Evolutionary conservation across 2,888 invertebrate genomes (phyloP).

Genomic region (Cryptocephalus primarius): DNA sequence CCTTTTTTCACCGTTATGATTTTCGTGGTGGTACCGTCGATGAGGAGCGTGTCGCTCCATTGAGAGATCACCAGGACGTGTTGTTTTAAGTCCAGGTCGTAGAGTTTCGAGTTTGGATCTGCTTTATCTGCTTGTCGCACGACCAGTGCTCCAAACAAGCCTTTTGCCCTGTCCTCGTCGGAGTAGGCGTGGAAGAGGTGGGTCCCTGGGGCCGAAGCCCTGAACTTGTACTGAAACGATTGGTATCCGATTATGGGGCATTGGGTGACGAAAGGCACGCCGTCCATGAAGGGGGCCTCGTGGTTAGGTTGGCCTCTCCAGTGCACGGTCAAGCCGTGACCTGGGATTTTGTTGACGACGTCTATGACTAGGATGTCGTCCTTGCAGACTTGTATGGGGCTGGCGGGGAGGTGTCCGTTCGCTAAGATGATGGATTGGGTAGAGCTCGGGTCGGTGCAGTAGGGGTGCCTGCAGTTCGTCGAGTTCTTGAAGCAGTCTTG

Average conservation of each 20-base stretch:
- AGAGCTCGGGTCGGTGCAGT: slow-evolving; percentile 55
- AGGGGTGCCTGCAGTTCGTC: slow-evolving; percentile 47
- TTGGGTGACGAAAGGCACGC: slow-evolving; percentile 66
- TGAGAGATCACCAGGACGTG: slow-evolving; percentile 61
- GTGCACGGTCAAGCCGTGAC: slow-evolving; percentile 58
- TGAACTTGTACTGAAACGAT: slow-evolving; percentile 60
- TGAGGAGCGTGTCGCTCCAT: slow-evolving; percentile 48
- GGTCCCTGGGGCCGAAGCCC: slow-evolving; percentile 55
- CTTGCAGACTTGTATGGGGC: slow-evolving; percentile 53
- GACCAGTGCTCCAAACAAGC: slow-evolving; percentile 59
- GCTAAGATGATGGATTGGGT: slow-evolving; percentile 53
- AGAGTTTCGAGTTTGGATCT: slow-evolving; percentile 49
- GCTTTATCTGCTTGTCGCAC: slow-evolving; percentile 53
- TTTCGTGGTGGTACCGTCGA: slow-evolving; percentile 46
- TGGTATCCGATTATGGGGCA: slow-evolving; percentile 60
- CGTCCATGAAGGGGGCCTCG: slow-evolving; percentile 64
- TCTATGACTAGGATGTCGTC: slow-evolving; percentile 65
- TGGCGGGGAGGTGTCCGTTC: slow-evolving; percentile 57
- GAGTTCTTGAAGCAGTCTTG: slow-evolving; percentile 52
- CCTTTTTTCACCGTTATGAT: slow-evolving; percentile 46
- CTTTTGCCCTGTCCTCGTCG: slow-evolving; percentile 56
- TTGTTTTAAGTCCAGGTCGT: slow-evolving; percentile 59
- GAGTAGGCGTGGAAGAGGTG: slow-evolving; percentile 66
- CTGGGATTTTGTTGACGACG: slow-evolving; percentile 57
- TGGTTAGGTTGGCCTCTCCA: slow-evolving; percentile 70